These are phyloP conservation scores for Papilio elwesi DNA, from an alignment of 2,888 invertebrate genomes.

Conservation along the genomic window DNA sequence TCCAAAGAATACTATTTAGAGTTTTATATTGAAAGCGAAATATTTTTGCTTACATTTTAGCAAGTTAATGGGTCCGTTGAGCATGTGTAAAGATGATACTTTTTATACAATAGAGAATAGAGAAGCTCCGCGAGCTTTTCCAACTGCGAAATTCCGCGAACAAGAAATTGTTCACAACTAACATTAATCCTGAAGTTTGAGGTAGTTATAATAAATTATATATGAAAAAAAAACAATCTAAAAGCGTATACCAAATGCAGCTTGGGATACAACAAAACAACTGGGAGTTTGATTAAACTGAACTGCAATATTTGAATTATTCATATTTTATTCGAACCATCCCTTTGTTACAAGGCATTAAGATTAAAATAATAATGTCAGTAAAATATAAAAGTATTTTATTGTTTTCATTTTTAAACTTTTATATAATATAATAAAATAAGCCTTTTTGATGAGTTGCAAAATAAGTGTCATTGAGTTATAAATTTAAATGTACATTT, in stretches of 20 bases:
- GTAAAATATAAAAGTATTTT: neutral
- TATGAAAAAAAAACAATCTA: conserved; percentile 25
- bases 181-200: conserved; percentile 57
- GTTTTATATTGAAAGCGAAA: conserved; percentile 21
- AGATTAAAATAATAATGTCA: conserved; percentile 8
- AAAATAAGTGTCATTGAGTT: too few species aligned
- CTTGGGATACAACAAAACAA: conserved; percentile 31
- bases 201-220: conserved; percentile 33
- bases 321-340: conserved; percentile 25
- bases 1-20: conserved; percentile 12
- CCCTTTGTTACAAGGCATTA: conserved; percentile 17
- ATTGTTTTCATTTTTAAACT: neutral
- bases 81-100: conserved; percentile 53
- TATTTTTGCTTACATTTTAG: conserved; percentile 27
- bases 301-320: conserved; percentile 27
- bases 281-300: conserved; percentile 26
- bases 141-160: conserved; percentile 55
- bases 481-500: too few species aligned
- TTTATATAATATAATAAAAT: neutral
- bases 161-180: conserved; percentile 65
- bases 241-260: conserved; percentile 29
- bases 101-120: conserved; percentile 56
- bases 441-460: too few species aligned
- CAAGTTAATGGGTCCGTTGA: conserved; percentile 47
- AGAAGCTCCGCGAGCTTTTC: conserved; percentile 54